Conservation (phyloP, 2,888 invertebrate species). For the Mechanitis mazaeus region DNA sequence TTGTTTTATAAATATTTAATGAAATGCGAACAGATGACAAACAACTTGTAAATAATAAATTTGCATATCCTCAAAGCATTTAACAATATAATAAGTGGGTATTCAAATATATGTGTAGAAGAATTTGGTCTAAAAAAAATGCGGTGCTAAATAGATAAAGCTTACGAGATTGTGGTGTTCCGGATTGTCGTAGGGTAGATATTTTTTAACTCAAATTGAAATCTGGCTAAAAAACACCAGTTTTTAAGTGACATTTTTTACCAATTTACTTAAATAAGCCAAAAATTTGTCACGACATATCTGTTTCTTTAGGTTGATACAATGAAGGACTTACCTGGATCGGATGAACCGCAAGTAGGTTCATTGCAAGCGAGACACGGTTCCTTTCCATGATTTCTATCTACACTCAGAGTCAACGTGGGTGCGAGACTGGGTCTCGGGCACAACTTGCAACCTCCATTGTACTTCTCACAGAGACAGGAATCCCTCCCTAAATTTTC, state of each 20-base stretch:
- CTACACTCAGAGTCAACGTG: conserved; percentile 42
- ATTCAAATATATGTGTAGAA: no score
- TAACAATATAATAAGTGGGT: neutral
- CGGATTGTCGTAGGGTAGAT: no score
- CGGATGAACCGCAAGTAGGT: conserved; percentile 45
- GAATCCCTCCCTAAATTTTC: conserved; percentile 55
- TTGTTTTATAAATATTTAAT: conserved; percentile 6
- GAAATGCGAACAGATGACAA: neutral
- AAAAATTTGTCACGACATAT: no score
- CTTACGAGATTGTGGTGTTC: no score
- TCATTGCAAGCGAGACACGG: conserved; percentile 55
- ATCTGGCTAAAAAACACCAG: no score
- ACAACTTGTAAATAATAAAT: neutral
- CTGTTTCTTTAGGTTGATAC: neutral
- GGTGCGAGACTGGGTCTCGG: conserved; percentile 51
- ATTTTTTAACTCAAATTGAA: no score
- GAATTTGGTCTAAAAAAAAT: no score
- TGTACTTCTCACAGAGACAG: conserved; percentile 67
- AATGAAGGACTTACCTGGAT: conserved; percentile 49
- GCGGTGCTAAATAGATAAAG: no score
- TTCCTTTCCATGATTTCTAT: conserved; percentile 50
- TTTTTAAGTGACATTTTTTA: no score
- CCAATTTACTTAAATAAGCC: no score
- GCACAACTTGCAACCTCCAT: conserved; percentile 68
- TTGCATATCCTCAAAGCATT: neutral